A percentile compares a stretch with the other conserved stretches of the same genome.
phyloP scores from a whole-genome alignment of 2,797 vertebrate genomes.

The Danio jaintianensis region DNA sequence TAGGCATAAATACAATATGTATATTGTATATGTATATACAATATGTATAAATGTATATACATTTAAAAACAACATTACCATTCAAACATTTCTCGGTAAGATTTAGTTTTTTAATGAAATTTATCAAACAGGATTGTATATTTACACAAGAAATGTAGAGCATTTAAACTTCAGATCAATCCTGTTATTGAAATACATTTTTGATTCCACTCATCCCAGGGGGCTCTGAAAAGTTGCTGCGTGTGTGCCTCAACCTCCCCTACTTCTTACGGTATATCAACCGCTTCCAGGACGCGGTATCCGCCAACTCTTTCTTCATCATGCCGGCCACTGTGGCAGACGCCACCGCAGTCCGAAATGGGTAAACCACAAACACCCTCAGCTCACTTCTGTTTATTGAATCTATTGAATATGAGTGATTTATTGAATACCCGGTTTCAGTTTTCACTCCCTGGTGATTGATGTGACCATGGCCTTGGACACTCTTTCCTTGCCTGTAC shows the following conservation, averaged over 20 bases:
- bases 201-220: slow-evolving; percentile 74
- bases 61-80: no score
- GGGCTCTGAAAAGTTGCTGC: slow-evolving; percentile 95
- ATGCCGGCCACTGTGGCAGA: slow-evolving; percentile 99
- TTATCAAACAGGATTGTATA: no score
- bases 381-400: not conserved
- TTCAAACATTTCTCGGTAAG: no score
- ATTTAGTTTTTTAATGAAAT: no score
- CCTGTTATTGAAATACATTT: not conserved
- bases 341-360: slow-evolving; percentile 96
- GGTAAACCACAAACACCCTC: slow-evolving; percentile 74
- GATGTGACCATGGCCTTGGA: slow-evolving; percentile 99
- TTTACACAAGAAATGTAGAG: no score
- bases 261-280: slow-evolving; percentile 99
- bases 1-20: no score
- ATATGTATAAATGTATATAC: no score
- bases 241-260: slow-evolving; percentile 96
- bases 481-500: slow-evolving; percentile 93
- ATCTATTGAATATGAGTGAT: not conserved
- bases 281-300: slow-evolving; percentile 96
- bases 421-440: no score
- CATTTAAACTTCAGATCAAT: no score
- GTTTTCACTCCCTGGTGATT: slow-evolving; percentile 97
- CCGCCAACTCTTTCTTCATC: slow-evolving; percentile 98
- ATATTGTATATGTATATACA: no score